Percentiles rank a stretch among this genome's conserved stretches.
Conservation (phyloP, 1,140 invertebrate species). For the Drosophila leontia region DNA sequence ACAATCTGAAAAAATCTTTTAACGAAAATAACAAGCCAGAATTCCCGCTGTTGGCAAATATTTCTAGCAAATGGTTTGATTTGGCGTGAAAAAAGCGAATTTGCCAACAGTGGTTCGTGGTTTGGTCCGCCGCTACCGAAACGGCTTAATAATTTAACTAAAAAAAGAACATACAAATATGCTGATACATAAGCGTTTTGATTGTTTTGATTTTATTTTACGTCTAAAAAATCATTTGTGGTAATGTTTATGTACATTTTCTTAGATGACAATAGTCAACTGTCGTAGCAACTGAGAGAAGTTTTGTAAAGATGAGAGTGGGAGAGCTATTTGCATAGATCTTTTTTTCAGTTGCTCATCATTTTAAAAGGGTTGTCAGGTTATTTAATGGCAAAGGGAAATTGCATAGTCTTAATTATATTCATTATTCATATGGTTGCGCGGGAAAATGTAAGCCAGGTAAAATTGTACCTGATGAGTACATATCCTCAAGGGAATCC, state of each 20-base stretch:
- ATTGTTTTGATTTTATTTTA: not conserved
- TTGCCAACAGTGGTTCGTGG: too few species aligned
- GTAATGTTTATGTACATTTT: not conserved
- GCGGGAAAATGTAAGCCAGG: not conserved
- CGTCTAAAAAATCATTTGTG: not conserved
- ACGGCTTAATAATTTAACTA: not conserved
- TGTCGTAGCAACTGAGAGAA: constrained; percentile 13
- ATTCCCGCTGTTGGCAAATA: too few species aligned
- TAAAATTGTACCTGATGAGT: constrained; percentile 12
- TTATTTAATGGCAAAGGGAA: not conserved
- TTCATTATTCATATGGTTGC: not conserved
- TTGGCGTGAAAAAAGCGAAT: too few species aligned
- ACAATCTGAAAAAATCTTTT: too few species aligned
- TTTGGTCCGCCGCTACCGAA: too few species aligned
- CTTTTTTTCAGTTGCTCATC: too few species aligned
- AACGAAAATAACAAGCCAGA: too few species aligned
- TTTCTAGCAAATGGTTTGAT: too few species aligned
- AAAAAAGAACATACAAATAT: not conserved
- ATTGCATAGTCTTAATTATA: too few species aligned
- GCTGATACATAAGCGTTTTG: not conserved
- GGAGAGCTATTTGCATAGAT: constrained; percentile 1
- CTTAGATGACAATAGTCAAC: not conserved
- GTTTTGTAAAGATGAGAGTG: not conserved
- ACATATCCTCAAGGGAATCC: constrained; percentile 3
- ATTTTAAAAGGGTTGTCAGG: not conserved